Evolutionary conservation across 1,140 invertebrate genomes (phyloP).

Genomic region (Chlorops oryzae): DNA sequence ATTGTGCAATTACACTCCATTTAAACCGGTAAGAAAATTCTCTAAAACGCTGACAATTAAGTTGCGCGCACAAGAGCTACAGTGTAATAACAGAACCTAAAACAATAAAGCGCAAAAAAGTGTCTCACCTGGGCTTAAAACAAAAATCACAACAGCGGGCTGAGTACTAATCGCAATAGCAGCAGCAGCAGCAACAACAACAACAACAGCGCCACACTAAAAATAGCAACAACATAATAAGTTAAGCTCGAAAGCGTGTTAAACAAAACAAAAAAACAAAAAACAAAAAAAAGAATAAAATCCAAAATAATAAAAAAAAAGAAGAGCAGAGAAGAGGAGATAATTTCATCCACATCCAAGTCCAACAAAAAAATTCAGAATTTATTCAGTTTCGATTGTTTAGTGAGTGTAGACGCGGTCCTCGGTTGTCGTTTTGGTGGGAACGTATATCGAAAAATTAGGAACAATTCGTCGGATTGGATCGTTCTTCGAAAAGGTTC

Average conservation of each 20-base stretch:
- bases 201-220: slow-evolving; percentile 9
- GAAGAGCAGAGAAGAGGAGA: slow-evolving; percentile 4
- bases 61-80: too few relatives aligned
- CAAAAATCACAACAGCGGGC: too few relatives aligned
- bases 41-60: too few relatives aligned
- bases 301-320: neutral
- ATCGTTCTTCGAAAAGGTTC: too few relatives aligned
- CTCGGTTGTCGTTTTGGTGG: too few relatives aligned
- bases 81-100: neutral
- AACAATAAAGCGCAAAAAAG: neutral
- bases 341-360: slow-evolving; percentile 41
- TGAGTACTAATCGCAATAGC: slow-evolving; percentile 9
- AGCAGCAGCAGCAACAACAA: slow-evolving; percentile 18
- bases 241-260: slow-evolving; percentile 17
- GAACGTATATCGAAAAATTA: too few relatives aligned
- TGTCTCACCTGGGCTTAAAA: too few relatives aligned
- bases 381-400: slow-evolving; percentile 48
- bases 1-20: too few relatives aligned
- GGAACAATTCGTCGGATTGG: too few relatives aligned
- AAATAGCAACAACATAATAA: slow-evolving; percentile 12
- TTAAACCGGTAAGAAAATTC: too few relatives aligned
- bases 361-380: slow-evolving; percentile 47
- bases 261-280: slow-evolving; percentile 8
- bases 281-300: neutral
- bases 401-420: slow-evolving; percentile 43